Percentiles rank a stretch among this genome's conserved stretches.
Evolutionary conservation across 2,797 vertebrate genomes (phyloP).

Genomic region (Mycteria americana): DNA sequence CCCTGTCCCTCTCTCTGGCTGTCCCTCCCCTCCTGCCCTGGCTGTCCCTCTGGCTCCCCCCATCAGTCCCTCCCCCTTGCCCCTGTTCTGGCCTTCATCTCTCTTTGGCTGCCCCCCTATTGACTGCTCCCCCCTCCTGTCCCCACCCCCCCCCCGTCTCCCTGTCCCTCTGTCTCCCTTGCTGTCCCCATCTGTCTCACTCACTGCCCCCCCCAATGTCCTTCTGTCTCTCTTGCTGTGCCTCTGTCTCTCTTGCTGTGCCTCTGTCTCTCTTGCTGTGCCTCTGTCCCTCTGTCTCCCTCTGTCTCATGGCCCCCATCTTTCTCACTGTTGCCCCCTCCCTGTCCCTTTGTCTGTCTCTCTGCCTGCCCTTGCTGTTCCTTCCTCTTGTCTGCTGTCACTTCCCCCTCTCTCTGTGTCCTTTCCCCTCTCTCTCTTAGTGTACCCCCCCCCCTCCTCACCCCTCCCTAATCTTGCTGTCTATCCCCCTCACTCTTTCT

Average conservation of each 20-base stretch:
- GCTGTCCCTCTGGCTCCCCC: background rate
- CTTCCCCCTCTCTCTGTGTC: background rate
- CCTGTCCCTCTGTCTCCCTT: background rate
- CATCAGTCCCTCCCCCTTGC: too few species aligned
- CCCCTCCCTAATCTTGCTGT: background rate
- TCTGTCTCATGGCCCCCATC: background rate
- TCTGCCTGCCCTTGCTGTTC: background rate
- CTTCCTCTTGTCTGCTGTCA: rapidly evolving
- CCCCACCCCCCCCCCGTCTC: background rate
- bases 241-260: background rate
- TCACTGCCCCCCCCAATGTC: rapidly evolving
- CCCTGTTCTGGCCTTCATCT: background rate
- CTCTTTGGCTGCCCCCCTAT: background rate
- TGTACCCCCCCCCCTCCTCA: background rate
- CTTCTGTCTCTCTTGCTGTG: background rate
- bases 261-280: background rate
- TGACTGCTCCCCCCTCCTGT: background rate
- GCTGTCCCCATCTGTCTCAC: background rate
- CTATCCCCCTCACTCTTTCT: too few species aligned
- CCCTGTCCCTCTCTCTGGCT: too few species aligned
- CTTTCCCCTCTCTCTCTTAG: background rate
- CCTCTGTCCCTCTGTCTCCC: too few species aligned
- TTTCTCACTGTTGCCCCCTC: background rate
- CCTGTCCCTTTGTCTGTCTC: background rate
- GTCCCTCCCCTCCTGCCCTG: too few species aligned